These are phyloP conservation scores for Eristalis tenax DNA, from an alignment of 2,888 invertebrate species.

Conservation along the genomic window DNA sequence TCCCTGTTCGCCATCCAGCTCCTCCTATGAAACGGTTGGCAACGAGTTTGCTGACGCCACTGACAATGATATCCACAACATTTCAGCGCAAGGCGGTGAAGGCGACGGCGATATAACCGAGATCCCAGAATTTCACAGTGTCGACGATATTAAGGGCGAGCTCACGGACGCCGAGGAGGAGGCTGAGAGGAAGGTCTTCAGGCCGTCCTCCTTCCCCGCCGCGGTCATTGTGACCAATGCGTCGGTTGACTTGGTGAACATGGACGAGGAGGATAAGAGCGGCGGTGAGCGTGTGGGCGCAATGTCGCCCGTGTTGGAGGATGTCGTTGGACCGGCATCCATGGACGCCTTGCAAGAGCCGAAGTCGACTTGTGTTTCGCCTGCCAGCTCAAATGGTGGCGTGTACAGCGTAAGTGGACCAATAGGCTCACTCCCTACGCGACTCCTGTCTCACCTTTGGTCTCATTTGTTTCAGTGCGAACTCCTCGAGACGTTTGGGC, in stretches of 20 bases:
- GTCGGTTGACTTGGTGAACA: constrained; percentile 85
- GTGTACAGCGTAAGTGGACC: constrained; percentile 89
- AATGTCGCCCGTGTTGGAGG: constrained; percentile 85
- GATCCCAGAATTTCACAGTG: constrained; percentile 80
- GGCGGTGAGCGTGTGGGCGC: constrained; percentile 82
- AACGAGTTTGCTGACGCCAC: constrained; percentile 79
- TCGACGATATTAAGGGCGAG: constrained; percentile 82
- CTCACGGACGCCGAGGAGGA: constrained; percentile 73
- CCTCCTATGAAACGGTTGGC: constrained; percentile 81
- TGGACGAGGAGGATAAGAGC: constrained; percentile 81
- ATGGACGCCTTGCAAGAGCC: constrained; percentile 80
- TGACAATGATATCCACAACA: constrained; percentile 66
- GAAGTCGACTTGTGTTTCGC: constrained; percentile 89
- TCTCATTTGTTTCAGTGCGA: constrained; percentile 85
- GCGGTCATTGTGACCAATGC: constrained; percentile 89
- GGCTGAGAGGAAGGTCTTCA: not conserved
- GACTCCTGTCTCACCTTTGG: not conserved
- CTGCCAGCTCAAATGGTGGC: constrained; percentile 95
- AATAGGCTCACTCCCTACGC: not conserved
- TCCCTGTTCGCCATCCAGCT: constrained; percentile 78
- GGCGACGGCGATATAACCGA: constrained; percentile 69
- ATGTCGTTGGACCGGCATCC: constrained; percentile 77
- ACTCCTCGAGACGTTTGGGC: constrained; percentile 90
- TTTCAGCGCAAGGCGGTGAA: constrained; percentile 24
- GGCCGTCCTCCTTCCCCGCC: constrained; percentile 78